Evolutionary conservation across 2,113 vertebrate species (phyloP).

Genomic region (Gallinago media): DNA sequence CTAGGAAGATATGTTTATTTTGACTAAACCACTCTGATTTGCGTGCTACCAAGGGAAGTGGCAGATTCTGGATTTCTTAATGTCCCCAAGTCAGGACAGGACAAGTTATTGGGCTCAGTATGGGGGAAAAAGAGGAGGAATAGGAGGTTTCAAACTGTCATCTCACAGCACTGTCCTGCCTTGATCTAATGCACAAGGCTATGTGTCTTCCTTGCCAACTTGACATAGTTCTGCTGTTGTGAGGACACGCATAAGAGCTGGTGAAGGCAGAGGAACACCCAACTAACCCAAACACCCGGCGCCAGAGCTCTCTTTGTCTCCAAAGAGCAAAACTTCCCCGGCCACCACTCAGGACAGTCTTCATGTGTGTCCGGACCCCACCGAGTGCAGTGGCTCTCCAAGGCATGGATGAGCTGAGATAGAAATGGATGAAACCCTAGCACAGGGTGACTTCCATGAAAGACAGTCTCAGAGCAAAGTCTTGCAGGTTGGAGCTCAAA

Average conservation of each 20-base stretch:
- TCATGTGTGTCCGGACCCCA: not conserved
- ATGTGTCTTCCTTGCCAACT: not conserved
- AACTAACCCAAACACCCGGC: not conserved
- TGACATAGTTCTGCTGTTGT: not conserved
- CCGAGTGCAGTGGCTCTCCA: fast-evolving
- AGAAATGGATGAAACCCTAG: not conserved
- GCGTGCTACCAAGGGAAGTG: not conserved
- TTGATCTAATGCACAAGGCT: not conserved
- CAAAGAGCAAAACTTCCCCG: not conserved
- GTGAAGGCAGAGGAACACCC: not conserved
- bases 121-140: not conserved
- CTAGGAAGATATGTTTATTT: not conserved
- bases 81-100: not conserved
- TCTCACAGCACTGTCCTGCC: not conserved
- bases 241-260: not conserved
- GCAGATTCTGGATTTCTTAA: not conserved
- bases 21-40: not conserved
- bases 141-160: not conserved
- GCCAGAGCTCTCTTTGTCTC: not conserved
- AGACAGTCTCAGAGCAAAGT: not conserved
- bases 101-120: not conserved
- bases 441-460: not conserved
- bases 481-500: not conserved
- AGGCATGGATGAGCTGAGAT: not conserved
- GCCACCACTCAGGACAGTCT: not conserved